Percentiles rank a stretch among this genome's conserved stretches.
These are phyloP conservation scores for Oithona nana DNA, from an alignment of 2,888 invertebrate species.

Conservation along the genomic window DNA sequence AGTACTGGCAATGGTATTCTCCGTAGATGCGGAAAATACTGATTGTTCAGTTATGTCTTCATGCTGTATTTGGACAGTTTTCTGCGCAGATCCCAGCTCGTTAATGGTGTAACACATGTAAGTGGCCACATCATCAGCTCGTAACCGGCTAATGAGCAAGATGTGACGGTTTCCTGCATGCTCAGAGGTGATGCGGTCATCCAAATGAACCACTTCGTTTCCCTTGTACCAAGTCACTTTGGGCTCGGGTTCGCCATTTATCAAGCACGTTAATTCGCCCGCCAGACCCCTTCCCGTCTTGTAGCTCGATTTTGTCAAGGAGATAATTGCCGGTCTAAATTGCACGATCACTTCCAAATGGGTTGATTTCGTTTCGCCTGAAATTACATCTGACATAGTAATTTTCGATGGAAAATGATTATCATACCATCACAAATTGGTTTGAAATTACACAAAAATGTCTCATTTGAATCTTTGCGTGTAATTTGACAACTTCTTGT, in stretches of 20 bases:
- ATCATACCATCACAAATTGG: too few relatives aligned
- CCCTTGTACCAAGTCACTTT: conserved; percentile 13
- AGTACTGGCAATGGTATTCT: too few relatives aligned
- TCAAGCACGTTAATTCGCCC: conserved; percentile 5
- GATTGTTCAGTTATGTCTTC: too few relatives aligned
- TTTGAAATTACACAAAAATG: too few relatives aligned
- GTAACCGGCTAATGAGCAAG: background rate
- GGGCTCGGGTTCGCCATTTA: background rate
- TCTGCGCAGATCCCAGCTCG: background rate
- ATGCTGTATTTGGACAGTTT: background rate
- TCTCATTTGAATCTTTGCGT: too few relatives aligned
- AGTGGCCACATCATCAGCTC: background rate
- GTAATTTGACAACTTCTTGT: too few relatives aligned
- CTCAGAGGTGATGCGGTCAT: background rate
- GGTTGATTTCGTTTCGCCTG: background rate
- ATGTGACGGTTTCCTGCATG: background rate
- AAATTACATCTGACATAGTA: too few relatives aligned
- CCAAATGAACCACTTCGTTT: background rate
- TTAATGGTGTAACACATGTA: conserved; percentile 13
- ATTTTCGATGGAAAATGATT: too few relatives aligned
- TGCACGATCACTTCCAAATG: background rate
- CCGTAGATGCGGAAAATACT: too few relatives aligned
- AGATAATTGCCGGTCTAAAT: background rate
- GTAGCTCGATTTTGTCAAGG: background rate
- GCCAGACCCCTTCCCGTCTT: background rate